Base-by-base conservation (phyloP, 2,888 invertebrate species). In the Mantis religiosa region DNA sequence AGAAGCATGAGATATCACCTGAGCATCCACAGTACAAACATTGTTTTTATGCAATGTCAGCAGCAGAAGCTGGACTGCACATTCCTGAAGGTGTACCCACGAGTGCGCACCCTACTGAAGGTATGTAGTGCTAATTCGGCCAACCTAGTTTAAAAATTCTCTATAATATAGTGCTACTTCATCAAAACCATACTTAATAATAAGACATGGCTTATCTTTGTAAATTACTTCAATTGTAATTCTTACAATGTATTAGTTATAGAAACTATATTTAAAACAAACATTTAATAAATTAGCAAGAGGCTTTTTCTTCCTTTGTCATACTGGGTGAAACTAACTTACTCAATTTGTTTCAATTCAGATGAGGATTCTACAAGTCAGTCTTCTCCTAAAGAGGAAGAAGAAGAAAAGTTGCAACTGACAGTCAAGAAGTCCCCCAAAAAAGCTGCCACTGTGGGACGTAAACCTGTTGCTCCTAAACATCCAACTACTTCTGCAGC, bases 1-100 rank as follows among this genome's bases (percentile, higher is more conserved):
- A 93, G 84, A 93, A 94, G 0, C 95, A 95, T 91, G 90, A 90
- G 89, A 89, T 91, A 54, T 89, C 89, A 47, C 90, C 88, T 34
- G 90, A 90, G 28, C 90, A 90, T 84, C 90, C 90, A 15, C 90
- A 90, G 30, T 90, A 90, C 89, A 90, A 90, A 86, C 89, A 90
- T 83, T 90, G 90, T 87, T 90, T 90, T 87, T 90, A 90, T 89
- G 90, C 91, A 14, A 90, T 91, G 90, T 91, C 91, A 25, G 90
- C 91, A 14, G 90, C 90, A 87, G 91, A 91, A 88, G 91, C 91
- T 28, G 91, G 91, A n/a, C 90, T 91, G 27, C 90, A 90, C 41
- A 90, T 91, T 27, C 91, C 91, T 30, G 85, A 88, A 82, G 90
- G 89, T n/a, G 88, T 85, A 8, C 88, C 88, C 28, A 88, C 84